These are phyloP conservation scores for Microcebus lehilahytsara DNA, from an alignment of 2,113 vertebrate species.

Conservation along the genomic window DNA sequence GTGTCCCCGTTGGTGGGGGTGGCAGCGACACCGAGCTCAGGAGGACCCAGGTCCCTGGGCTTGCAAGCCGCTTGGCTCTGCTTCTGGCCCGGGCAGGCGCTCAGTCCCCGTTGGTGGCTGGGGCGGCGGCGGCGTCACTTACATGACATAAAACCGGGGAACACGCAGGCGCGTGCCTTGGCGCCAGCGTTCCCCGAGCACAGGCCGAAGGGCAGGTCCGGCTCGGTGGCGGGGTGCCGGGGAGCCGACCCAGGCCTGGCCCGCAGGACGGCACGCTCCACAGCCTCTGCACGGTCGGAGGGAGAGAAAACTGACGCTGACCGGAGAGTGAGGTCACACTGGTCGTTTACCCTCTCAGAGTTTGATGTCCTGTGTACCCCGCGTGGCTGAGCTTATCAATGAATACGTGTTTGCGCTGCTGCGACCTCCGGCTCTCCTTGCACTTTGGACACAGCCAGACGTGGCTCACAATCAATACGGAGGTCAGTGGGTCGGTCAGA, in stretches of 20 bases:
- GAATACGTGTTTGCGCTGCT: accelerated
- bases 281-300: not conserved
- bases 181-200: accelerated
- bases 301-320: not conserved
- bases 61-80: accelerated
- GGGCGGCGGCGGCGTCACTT: accelerated
- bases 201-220: not conserved
- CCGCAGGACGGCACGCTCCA: too few relatives aligned
- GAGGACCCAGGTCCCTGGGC: not conserved
- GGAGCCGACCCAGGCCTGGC: not conserved
- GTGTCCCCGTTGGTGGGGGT: not conserved
- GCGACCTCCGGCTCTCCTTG: accelerated
- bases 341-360: accelerated
- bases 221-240: accelerated
- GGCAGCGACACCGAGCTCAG: not conserved
- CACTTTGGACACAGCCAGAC: accelerated
- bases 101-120: accelerated
- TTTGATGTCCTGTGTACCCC: not conserved
- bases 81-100: not conserved
- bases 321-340: not conserved
- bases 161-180: accelerated
- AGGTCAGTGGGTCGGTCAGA: not conserved
- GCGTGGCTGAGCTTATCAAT: too few relatives aligned
- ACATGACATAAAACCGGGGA: not conserved
- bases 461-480: too few relatives aligned